These are phyloP conservation scores for Parazoanthus atlanticus DNA, from an alignment of 92 coral and sea anemone species.

Conservation along the genomic window DNA sequence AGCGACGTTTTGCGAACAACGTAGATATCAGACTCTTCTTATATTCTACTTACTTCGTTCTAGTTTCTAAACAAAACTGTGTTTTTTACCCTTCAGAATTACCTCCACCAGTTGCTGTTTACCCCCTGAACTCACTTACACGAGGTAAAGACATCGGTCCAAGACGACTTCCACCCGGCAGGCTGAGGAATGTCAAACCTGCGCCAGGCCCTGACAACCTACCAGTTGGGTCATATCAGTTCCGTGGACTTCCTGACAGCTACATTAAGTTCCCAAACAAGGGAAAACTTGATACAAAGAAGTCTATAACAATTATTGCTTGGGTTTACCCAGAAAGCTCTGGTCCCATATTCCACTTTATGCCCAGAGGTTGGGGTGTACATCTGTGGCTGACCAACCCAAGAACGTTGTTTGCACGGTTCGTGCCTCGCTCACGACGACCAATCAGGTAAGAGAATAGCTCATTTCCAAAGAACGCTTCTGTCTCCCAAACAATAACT, in stretches of 20 bases:
- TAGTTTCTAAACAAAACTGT: neutral
- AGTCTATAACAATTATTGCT: slow-evolving; percentile 70
- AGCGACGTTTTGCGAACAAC: too few relatives aligned
- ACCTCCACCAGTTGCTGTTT: slow-evolving; percentile 80
- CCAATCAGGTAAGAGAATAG: slow-evolving; percentile 28
- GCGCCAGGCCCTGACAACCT: slow-evolving; percentile 84
- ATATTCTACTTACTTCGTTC: too few relatives aligned
- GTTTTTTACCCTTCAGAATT: slow-evolving; percentile 23
- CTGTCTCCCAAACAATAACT: too few relatives aligned
- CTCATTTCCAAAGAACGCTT: too few relatives aligned
- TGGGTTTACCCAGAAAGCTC: slow-evolving; percentile 82
- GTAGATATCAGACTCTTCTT: too few relatives aligned
- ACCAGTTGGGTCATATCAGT: slow-evolving; percentile 77
- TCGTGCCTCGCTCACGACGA: slow-evolving; percentile 74
- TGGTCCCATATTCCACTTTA: slow-evolving; percentile 81
- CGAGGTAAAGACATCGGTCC: slow-evolving; percentile 75
- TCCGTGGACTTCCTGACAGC: slow-evolving; percentile 72
- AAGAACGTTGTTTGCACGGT: slow-evolving; percentile 65
- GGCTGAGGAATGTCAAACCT: slow-evolving; percentile 59
- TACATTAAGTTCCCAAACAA: slow-evolving; percentile 78
- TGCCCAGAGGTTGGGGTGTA: slow-evolving; percentile 70
- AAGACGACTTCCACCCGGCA: slow-evolving; percentile 65
- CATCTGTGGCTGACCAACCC: slow-evolving; percentile 66
- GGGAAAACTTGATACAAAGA: slow-evolving; percentile 80
- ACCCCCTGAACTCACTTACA: slow-evolving; percentile 70